These are phyloP conservation scores for Empidonax traillii DNA, from an alignment of 2,113 vertebrate genomes.

Conservation along the genomic window DNA sequence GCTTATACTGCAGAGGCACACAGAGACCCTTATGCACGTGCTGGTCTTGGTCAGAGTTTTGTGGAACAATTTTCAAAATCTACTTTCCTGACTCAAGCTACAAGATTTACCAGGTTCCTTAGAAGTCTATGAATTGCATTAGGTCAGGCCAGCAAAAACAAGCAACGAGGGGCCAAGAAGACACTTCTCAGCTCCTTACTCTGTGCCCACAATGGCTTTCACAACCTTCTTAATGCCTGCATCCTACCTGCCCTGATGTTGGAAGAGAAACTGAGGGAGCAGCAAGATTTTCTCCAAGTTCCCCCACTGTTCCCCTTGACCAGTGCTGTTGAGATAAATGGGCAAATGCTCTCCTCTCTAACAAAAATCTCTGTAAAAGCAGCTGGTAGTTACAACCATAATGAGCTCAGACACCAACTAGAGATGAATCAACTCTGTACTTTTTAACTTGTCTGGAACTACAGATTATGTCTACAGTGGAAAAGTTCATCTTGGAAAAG, in stretches of 20 bases:
- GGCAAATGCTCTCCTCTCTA: neutral
- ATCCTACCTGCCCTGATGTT: neutral
- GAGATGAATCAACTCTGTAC: neutral
- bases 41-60: neutral
- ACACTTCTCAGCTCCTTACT: neutral
- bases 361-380: neutral
- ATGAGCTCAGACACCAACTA: neutral
- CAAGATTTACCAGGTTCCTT: neutral
- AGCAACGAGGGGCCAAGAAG: neutral
- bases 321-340: neutral
- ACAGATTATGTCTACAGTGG: neutral
- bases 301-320: neutral
- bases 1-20: neutral
- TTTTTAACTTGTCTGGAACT: neutral
- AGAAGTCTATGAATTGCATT: neutral
- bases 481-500: slow-evolving; percentile 44
- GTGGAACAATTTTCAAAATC: neutral
- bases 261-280: neutral
- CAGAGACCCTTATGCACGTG: fast-evolving
- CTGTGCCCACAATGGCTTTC: neutral
- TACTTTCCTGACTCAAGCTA: neutral
- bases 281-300: neutral
- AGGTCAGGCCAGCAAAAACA: neutral
- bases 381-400: neutral
- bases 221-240: neutral